Conservation (phyloP, 2,888 invertebrate genomes). For the Plebejus melissa region DNA sequence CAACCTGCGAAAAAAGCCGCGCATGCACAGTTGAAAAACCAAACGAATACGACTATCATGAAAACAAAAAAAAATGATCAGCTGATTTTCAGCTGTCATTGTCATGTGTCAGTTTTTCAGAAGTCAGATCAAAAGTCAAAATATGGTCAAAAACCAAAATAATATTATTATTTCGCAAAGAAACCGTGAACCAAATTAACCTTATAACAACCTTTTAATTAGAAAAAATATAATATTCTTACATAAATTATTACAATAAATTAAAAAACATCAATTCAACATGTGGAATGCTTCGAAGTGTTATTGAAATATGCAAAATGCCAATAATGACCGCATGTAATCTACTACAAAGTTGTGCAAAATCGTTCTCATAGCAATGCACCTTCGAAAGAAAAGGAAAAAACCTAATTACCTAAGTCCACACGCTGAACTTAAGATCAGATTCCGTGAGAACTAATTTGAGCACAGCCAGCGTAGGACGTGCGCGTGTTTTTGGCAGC, state of each 20-base stretch:
- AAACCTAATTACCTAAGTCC: neutral
- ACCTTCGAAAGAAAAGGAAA: neutral
- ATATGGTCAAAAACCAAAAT: neutral
- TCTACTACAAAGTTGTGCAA: neutral
- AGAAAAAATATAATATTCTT: neutral
- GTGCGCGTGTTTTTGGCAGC: neutral
- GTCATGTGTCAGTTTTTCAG: too few species aligned
- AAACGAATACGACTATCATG: too few species aligned
- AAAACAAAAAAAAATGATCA: too few species aligned
- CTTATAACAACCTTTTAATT: neutral
- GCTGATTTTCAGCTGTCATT: too few species aligned
- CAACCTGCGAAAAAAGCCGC: too few species aligned
- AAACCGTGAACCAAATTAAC: neutral
- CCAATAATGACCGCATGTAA: neutral
- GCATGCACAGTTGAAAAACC: too few species aligned
- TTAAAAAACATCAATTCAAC: neutral
- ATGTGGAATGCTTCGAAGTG: neutral
- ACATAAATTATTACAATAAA: neutral
- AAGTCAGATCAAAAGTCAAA: neutral
- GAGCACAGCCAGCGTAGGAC: neutral
- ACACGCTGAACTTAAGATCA: neutral
- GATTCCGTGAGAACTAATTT: neutral
- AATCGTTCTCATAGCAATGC: neutral
- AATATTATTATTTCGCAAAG: neutral
- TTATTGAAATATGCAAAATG: neutral